Evolutionary conservation across 1,140 invertebrate species (phyloP).

Genomic region (Popillia japonica): DNA sequence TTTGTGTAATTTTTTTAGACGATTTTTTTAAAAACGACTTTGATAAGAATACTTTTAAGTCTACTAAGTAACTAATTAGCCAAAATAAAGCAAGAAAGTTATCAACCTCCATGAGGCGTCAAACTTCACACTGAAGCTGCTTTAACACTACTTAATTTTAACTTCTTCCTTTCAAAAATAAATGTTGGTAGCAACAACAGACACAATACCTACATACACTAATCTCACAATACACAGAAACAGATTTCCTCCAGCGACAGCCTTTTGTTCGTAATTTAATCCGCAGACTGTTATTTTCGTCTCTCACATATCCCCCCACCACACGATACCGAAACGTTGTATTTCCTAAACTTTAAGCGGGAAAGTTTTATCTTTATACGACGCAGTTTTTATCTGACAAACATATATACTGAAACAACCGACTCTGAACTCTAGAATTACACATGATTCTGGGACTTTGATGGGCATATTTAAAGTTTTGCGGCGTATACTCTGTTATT

Average conservation of each 20-base stretch:
- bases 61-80: too few relatives aligned
- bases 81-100: too few relatives aligned
- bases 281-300: conserved; percentile 5
- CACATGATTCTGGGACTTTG: too few relatives aligned
- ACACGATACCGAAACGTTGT: too few relatives aligned
- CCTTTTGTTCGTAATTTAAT: conserved; percentile 16
- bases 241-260: background rate
- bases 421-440: too few relatives aligned
- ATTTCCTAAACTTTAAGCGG: background rate
- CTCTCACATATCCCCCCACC: background rate
- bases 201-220: background rate
- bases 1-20: too few relatives aligned
- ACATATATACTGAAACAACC: background rate
- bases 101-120: background rate
- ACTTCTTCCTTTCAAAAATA: background rate
- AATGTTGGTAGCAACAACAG: background rate
- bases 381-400: background rate
- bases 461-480: too few relatives aligned
- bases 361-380: conserved; percentile 6
- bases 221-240: background rate
- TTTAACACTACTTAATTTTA: background rate
- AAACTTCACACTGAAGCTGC: background rate
- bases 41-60: too few relatives aligned
- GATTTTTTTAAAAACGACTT: too few relatives aligned
- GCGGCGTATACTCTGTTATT: too few relatives aligned